Evolutionary conservation across 2,888 invertebrate species (phyloP).

Genomic region (Athalia cordata): DNA sequence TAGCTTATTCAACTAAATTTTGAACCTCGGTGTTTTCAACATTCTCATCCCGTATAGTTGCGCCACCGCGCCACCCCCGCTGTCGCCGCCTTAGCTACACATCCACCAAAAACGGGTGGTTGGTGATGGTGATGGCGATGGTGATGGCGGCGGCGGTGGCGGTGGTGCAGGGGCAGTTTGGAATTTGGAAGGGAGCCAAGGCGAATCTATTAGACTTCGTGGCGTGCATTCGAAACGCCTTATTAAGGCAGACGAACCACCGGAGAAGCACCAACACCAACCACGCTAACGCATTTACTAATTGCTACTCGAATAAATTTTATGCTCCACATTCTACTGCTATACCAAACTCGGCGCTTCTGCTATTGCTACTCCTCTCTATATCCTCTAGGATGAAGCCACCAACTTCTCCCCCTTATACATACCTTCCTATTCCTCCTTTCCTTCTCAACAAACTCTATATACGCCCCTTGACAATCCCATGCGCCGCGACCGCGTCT

Average conservation of each 20-base stretch:
- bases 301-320: slow-evolving; percentile 40
- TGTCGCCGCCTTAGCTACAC: no score
- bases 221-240: slow-evolving; percentile 54
- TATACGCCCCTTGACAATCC: no score
- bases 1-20: slow-evolving; percentile 6
- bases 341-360: neutral
- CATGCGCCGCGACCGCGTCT: no score
- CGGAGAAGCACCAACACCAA: neutral
- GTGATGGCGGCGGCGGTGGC: neutral
- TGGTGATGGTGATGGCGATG: neutral
- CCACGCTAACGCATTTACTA: slow-evolving; percentile 31
- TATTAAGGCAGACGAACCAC: slow-evolving; percentile 52
- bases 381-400: neutral
- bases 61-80: no score
- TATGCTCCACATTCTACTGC: neutral
- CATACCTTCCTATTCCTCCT: neutral
- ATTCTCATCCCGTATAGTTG: no score
- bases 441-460: no score
- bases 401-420: neutral
- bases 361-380: neutral
- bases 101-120: neutral
- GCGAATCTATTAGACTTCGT: slow-evolving; percentile 57
- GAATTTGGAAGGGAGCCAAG: slow-evolving; percentile 58
- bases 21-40: no score
- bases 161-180: neutral